Evolutionary conservation across 2,113 vertebrate genomes (phyloP).

Genomic region (Pheucticus melanocephalus): DNA sequence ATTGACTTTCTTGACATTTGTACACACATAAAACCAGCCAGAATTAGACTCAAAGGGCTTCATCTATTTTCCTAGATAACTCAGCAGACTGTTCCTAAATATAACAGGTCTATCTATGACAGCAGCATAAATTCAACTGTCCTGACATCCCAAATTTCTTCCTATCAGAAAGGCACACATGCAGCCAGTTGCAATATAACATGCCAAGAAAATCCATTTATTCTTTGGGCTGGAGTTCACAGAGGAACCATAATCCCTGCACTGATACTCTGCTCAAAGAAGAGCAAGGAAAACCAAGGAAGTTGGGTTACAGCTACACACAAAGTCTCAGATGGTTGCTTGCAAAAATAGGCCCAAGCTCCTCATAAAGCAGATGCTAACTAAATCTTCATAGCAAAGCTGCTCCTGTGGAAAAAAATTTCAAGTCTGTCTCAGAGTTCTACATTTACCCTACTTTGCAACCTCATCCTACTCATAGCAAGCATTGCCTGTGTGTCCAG

Average conservation of each 20-base stretch:
- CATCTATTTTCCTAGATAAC: background rate
- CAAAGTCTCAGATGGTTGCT: background rate
- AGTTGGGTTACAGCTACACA: background rate
- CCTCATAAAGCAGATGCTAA: background rate
- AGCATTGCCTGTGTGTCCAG: background rate
- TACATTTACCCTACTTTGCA: background rate
- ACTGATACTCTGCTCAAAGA: background rate
- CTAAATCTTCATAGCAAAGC: background rate
- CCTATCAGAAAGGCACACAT: background rate
- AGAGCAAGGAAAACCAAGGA: background rate
- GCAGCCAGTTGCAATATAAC: background rate
- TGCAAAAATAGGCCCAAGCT: constrained; percentile 26
- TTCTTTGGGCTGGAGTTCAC: background rate
- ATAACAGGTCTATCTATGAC: background rate
- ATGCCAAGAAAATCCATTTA: background rate
- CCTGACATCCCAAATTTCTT: background rate
- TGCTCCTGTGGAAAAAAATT: background rate
- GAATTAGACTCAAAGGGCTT: background rate
- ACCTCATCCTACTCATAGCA: background rate
- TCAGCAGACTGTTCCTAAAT: background rate
- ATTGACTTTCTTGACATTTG: background rate
- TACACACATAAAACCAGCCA: background rate
- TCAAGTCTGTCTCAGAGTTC: background rate
- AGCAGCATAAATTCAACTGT: background rate
- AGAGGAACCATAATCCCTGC: background rate